These are phyloP conservation scores for Drosophila gaucha DNA, from an alignment of 2,888 invertebrate species.

Conservation along the genomic window DNA sequence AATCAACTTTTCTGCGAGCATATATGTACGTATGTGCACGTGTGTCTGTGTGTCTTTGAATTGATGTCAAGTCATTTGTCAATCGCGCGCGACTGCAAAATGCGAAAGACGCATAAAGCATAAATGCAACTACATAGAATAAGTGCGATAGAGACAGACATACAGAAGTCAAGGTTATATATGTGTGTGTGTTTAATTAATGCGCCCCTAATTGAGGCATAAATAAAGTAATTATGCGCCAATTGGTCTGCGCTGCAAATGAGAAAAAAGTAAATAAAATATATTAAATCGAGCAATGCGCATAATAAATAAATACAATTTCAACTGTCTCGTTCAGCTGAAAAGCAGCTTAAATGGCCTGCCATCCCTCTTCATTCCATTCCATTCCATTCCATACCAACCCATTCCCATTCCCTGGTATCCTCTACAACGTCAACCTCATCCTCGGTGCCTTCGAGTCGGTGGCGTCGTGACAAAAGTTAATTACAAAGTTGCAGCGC, in stretches of 20 bases:
- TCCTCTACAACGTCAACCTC: not conserved
- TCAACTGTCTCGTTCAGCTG: slow-evolving; percentile 14
- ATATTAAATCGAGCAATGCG: slow-evolving; percentile 18
- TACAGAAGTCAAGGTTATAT: slow-evolving; percentile 30
- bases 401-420: slow-evolving; percentile 9
- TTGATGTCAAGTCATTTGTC: slow-evolving; percentile 71
- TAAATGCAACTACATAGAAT: slow-evolving; percentile 51
- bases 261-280: slow-evolving; percentile 37
- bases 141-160: not conserved
- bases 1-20: slow-evolving; percentile 31
- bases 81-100: slow-evolving; percentile 49
- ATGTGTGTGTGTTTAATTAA: slow-evolving; percentile 41
- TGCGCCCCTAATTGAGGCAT: slow-evolving; percentile 68
- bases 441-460: slow-evolving; percentile 8
- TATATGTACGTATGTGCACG: not conserved
- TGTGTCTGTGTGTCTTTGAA: slow-evolving; percentile 27
- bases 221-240: slow-evolving; percentile 56
- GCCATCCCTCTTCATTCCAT: slow-evolving; percentile 23
- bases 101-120: slow-evolving; percentile 33
- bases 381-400: slow-evolving; percentile 13
- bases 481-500: slow-evolving; percentile 81
- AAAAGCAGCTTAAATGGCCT: slow-evolving; percentile 38
- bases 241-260: slow-evolving; percentile 47
- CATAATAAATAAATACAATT: slow-evolving; percentile 45
- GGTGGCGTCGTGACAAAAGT: slow-evolving; percentile 81